Conservation (phyloP, 2,888 invertebrate genomes). For the Desoria tigrina region DNA sequence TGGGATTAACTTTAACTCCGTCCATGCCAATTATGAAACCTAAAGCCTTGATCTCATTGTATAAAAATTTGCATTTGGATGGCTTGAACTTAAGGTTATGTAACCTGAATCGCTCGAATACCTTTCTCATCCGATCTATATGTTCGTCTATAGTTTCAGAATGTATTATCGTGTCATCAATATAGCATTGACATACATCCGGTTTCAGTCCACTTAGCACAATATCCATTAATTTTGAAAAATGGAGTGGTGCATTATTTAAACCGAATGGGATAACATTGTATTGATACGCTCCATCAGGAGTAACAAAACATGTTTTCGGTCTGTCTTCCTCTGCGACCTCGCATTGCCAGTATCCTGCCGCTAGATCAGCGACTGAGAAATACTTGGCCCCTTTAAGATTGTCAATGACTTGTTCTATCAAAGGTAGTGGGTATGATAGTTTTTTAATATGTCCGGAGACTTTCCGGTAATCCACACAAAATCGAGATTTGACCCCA, state of each 20-base stretch:
- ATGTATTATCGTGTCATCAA: neutral
- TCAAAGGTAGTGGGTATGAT: neutral
- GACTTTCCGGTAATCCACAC: neutral
- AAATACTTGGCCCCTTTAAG: neutral
- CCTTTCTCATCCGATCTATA: neutral
- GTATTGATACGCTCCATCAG: neutral
- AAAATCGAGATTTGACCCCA: neutral
- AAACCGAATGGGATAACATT: neutral
- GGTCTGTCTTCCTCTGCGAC: neutral
- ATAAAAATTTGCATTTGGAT: neutral
- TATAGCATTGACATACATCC: neutral
- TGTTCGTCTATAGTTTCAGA: slow-evolving; percentile 2
- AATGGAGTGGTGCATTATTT: neutral
- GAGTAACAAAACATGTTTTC: neutral
- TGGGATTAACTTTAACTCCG: neutral
- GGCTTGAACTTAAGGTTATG: neutral
- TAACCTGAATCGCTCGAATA: neutral
- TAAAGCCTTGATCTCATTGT: neutral
- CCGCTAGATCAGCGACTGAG: neutral
- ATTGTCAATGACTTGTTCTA: neutral
- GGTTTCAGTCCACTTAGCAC: neutral
- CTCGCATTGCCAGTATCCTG: neutral
- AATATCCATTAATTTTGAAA: neutral
- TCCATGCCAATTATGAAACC: neutral
- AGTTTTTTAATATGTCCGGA: neutral